Evolutionary conservation across 2,797 vertebrate genomes (phyloP).

Genomic region (Hafferia zeledoni): DNA sequence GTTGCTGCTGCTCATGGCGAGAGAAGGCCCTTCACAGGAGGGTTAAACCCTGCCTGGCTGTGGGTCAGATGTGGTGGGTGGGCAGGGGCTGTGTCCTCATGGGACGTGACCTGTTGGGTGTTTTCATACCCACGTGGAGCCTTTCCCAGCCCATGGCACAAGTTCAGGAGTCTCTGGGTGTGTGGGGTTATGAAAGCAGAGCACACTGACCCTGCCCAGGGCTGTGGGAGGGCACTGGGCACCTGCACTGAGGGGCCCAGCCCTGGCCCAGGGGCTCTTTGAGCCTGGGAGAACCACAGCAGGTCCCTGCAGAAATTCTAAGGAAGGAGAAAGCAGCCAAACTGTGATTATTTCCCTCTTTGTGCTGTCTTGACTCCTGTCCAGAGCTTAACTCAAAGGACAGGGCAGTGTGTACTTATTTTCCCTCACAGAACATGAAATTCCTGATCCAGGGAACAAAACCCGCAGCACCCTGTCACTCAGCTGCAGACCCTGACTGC

Average conservation of each 20-base stretch:
- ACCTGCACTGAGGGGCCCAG: background rate
- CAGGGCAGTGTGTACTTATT: accelerated
- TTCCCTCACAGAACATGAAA: background rate
- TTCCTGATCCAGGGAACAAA: background rate
- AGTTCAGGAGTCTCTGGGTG: background rate
- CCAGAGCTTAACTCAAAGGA: background rate
- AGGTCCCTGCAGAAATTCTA: background rate
- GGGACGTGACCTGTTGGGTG: background rate
- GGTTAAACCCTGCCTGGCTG: background rate
- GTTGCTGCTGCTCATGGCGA: background rate
- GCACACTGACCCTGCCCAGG: background rate
- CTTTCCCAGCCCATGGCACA: background rate
- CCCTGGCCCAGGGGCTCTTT: background rate
- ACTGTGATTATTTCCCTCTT: background rate
- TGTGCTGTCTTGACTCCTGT: background rate
- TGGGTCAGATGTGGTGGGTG: background rate
- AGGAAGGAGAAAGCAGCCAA: background rate
- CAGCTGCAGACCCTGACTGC: background rate
- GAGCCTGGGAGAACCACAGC: background rate
- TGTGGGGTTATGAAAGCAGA: background rate
- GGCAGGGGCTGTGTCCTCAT: background rate
- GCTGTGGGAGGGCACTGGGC: background rate
- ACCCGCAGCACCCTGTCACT: accelerated
- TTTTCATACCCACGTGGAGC: background rate
- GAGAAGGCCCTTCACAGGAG: background rate